Conservation (phyloP, 64 coral and sea anemone species). For the Platygyra sinensis region DNA sequence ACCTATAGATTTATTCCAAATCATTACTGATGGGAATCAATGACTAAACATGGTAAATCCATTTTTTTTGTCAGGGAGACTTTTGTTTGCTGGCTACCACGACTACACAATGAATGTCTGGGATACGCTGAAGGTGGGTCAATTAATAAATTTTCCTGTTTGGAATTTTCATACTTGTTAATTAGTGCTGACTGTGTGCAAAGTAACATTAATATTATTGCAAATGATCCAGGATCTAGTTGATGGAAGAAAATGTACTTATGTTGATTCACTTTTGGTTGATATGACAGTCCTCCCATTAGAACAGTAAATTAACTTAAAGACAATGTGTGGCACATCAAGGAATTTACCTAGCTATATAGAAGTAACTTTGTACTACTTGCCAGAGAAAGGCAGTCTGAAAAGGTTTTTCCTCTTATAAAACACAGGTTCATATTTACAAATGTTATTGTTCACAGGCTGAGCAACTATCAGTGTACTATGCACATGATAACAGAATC, state of each 20-base stretch:
- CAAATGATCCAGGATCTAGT: neutral
- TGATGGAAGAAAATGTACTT: too few relatives aligned
- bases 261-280: too few relatives aligned
- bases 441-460: constrained; percentile 38
- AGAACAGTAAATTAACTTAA: neutral
- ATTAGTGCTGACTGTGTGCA: neutral
- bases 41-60: neutral
- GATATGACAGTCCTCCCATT: neutral
- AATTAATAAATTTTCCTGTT: neutral
- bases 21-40: too few relatives aligned
- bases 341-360: neutral
- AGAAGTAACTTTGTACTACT: too few relatives aligned
- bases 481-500: constrained; percentile 88
- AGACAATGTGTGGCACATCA: neutral
- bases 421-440: neutral
- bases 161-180: too few relatives aligned
- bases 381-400: too few relatives aligned
- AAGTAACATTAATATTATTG: neutral
- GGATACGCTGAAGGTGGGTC: constrained; percentile 83
- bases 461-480: constrained; percentile 80
- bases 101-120: constrained; percentile 97
- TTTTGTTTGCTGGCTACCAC: constrained; percentile 91
- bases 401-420: neutral
- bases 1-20: too few relatives aligned
- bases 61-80: constrained; percentile 29